phyloP scores from a whole-genome alignment of 1,140 invertebrate genomes.

The Zeugodacus cucurbitae region DNA sequence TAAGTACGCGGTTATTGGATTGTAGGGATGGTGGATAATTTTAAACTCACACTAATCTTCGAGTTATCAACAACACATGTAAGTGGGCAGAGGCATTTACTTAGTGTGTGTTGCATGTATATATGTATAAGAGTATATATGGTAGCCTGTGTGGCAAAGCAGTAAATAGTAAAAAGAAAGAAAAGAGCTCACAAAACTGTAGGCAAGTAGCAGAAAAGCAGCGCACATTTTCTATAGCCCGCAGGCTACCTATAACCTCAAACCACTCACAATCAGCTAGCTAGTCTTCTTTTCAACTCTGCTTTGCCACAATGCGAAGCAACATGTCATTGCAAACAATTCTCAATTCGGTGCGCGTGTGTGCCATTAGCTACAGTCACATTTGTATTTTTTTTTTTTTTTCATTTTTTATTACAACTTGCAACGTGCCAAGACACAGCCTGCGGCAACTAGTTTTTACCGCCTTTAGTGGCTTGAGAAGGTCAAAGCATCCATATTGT shows the following conservation, averaged over 20 bases:
- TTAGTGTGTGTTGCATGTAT: background rate
- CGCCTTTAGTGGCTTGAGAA: background rate
- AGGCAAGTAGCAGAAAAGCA: background rate
- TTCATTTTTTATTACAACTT: background rate
- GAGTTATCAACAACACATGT: no score
- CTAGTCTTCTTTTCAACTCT: background rate
- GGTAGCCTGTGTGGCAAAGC: background rate
- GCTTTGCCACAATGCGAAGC: background rate
- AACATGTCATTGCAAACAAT: background rate
- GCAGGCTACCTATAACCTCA: background rate
- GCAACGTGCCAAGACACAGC: conserved; percentile 1
- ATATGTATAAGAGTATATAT: background rate
- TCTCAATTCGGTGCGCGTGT: background rate
- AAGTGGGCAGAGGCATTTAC: background rate
- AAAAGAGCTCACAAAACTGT: background rate
- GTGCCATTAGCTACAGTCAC: background rate
- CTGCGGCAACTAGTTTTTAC: background rate
- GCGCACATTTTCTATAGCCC: background rate
- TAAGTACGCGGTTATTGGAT: background rate
- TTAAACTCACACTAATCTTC: no score
- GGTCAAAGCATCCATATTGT: background rate
- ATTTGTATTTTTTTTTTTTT: background rate
- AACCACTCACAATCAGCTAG: background rate
- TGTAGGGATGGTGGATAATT: background rate
- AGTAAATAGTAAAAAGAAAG: background rate